These are phyloP conservation scores for Sternotherus odoratus DNA, from an alignment of 2,797 vertebrate species.

Conservation along the genomic window DNA sequence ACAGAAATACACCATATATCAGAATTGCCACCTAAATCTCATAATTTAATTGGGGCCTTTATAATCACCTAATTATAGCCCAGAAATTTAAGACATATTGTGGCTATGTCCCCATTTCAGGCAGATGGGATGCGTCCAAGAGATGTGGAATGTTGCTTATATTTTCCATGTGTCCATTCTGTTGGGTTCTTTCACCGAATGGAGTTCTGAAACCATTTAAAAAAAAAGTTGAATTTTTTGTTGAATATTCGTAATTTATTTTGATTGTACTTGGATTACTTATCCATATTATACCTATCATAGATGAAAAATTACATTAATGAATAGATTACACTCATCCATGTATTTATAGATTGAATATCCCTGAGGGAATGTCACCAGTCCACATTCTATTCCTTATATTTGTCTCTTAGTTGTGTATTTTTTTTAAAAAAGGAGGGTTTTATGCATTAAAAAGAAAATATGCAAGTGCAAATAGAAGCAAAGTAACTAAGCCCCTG, in stretches of 20 bases:
- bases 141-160: background rate
- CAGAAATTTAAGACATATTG: rapidly evolving
- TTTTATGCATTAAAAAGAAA: constrained; percentile 12
- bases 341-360: constrained; percentile 67
- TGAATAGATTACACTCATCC: constrained; percentile 31
- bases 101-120: rapidly evolving
- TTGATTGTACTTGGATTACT: constrained; percentile 58
- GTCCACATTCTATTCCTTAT: constrained; percentile 45
- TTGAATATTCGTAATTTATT: background rate
- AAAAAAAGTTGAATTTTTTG: background rate
- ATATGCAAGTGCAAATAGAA: constrained; percentile 14
- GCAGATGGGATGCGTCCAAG: rapidly evolving
- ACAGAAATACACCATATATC: background rate
- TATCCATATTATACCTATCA: constrained; percentile 70
- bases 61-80: background rate
- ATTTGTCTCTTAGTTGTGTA: constrained; percentile 9
- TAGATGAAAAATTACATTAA: constrained; percentile 63
- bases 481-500: constrained; percentile 15
- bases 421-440: background rate
- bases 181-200: background rate
- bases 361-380: constrained; percentile 64
- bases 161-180: background rate
- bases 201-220: background rate
- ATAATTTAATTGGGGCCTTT: background rate
- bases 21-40: background rate